Evolutionary conservation across 2,888 invertebrate genomes (phyloP).

Genomic region (Pecten maximus): DNA sequence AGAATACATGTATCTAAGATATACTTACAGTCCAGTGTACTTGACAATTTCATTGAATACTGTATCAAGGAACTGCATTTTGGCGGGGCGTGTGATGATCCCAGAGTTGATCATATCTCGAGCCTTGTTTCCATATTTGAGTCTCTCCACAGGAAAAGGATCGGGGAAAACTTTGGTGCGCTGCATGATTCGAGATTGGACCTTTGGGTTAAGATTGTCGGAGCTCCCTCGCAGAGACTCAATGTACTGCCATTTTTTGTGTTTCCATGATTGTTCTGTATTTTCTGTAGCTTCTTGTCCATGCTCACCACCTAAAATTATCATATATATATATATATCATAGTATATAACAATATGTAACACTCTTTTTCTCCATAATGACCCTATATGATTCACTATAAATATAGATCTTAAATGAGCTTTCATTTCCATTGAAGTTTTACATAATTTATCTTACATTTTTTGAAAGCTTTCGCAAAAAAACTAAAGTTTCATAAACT

Average conservation of each 20-base stretch:
- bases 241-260: constrained; percentile 46
- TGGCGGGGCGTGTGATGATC: constrained; percentile 63
- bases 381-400: too few relatives aligned
- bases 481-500: too few relatives aligned
- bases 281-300: not conserved
- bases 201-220: constrained; percentile 62
- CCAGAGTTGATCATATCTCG: constrained; percentile 66
- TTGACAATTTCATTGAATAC: constrained; percentile 66
- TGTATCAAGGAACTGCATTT: constrained; percentile 66
- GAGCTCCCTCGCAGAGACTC: constrained; percentile 57
- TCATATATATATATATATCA: too few relatives aligned
- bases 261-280: constrained; percentile 37
- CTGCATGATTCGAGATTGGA: constrained; percentile 64
- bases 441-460: too few relatives aligned
- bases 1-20: not conserved
- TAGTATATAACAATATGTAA: too few relatives aligned
- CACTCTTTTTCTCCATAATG: too few relatives aligned
- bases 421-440: too few relatives aligned
- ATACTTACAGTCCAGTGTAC: constrained; percentile 66
- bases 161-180: constrained; percentile 64
- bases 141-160: constrained; percentile 62
- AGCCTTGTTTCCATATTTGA: constrained; percentile 63
- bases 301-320: not conserved
- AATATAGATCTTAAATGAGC: too few relatives aligned
- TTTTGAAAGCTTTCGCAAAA: too few relatives aligned